These are phyloP conservation scores for Flexamia atlantica DNA, from an alignment of 2,888 invertebrate genomes.

Conservation along the genomic window DNA sequence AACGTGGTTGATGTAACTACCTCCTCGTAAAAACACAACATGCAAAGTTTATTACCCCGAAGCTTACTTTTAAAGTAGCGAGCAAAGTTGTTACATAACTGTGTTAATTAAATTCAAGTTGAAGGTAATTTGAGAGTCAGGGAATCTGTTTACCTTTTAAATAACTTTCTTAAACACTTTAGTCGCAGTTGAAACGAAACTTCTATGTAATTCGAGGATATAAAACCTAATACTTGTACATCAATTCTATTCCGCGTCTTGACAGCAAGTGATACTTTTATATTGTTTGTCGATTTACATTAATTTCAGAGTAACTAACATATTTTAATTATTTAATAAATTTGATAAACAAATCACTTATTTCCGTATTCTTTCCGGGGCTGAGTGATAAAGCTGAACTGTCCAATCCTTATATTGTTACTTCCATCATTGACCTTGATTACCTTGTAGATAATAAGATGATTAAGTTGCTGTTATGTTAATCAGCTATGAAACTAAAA, in stretches of 20 bases:
- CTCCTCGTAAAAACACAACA: conserved; percentile 28
- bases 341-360: too few relatives aligned
- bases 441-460: too few relatives aligned
- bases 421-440: too few relatives aligned
- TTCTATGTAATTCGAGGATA: not conserved
- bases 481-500: too few relatives aligned
- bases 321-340: too few relatives aligned
- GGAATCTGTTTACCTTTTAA: conserved; percentile 40
- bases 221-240: not conserved
- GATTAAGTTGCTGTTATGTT: too few relatives aligned
- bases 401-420: too few relatives aligned
- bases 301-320: too few relatives aligned
- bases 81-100: conserved; percentile 32
- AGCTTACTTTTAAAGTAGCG: conserved; percentile 42
- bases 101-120: conserved; percentile 43
- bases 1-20: conserved; percentile 17
- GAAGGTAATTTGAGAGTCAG: conserved; percentile 35
- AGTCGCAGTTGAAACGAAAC: conserved; percentile 16
- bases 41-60: conserved; percentile 32
- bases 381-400: too few relatives aligned
- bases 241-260: not conserved
- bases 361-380: too few relatives aligned
- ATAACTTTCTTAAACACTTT: conserved; percentile 45
- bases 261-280: too few relatives aligned
- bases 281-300: too few relatives aligned